These are phyloP conservation scores for Catagonus wagneri DNA, from an alignment of 2,113 vertebrate genomes.

Conservation along the genomic window DNA sequence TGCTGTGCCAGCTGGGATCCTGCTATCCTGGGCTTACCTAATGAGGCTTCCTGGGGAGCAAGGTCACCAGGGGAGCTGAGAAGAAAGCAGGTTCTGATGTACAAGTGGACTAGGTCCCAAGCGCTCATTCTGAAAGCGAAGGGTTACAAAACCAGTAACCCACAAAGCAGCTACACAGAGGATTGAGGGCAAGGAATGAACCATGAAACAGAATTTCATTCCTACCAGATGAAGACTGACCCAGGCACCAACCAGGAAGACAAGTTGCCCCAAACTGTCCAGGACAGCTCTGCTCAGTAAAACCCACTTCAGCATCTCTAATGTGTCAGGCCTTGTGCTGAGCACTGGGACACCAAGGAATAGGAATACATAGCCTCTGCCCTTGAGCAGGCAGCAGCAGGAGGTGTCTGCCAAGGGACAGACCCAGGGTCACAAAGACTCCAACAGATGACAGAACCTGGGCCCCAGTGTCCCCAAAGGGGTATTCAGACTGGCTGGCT, in stretches of 20 bases:
- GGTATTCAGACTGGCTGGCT: not conserved
- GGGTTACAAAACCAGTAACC: not conserved
- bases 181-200: not conserved
- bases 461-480: not conserved
- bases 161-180: not conserved
- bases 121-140: not conserved
- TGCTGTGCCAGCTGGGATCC: not conserved
- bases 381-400: not conserved
- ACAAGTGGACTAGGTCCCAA: not conserved
- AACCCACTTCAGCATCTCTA: not conserved
- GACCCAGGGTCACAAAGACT: not conserved
- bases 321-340: not conserved
- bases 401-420: not conserved
- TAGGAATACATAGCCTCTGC: not conserved
- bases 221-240: not conserved
- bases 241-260: not conserved
- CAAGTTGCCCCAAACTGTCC: not conserved
- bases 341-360: not conserved
- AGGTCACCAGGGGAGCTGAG: not conserved
- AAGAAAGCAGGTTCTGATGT: not conserved
- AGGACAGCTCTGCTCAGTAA: not conserved
- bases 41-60: not conserved
- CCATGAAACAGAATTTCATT: not conserved
- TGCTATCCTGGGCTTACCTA: not conserved
- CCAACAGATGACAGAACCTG: not conserved